Evolutionary conservation across 2,797 vertebrate genomes (phyloP).

Genomic region (Rhabdomys pumilio): DNA sequence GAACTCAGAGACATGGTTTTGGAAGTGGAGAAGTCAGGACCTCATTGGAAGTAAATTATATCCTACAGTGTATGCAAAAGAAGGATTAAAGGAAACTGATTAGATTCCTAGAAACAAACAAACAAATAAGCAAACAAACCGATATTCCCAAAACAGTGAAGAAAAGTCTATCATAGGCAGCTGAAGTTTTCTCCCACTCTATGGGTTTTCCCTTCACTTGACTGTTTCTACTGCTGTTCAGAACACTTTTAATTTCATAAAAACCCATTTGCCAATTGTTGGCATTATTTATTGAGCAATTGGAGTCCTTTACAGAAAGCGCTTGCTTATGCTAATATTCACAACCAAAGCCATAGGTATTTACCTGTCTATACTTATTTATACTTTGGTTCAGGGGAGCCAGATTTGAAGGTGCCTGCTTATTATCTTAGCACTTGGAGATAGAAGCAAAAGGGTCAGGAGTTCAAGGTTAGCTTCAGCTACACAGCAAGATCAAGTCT

Average conservation of each 20-base stretch:
- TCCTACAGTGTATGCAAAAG: not conserved
- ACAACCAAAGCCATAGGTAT: not conserved
- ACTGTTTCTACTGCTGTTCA: not conserved
- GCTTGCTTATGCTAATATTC: too few relatives aligned
- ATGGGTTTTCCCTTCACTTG: not conserved
- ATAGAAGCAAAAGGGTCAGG: not conserved
- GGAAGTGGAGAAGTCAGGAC: not conserved
- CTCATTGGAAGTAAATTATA: conserved; percentile 24
- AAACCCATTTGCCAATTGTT: not conserved
- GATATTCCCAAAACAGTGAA: not conserved
- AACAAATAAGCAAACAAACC: not conserved
- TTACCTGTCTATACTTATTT: not conserved
- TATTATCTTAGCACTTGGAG: not conserved
- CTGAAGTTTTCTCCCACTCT: not conserved
- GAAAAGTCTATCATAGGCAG: not conserved
- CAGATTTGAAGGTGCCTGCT: not conserved
- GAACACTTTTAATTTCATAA: not conserved
- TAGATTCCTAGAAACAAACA: conserved; percentile 8
- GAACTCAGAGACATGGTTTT: not conserved
- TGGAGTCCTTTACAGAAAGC: not conserved
- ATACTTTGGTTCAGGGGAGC: not conserved
- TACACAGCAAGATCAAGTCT: not conserved
- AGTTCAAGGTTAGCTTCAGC: not conserved
- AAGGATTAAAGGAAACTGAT: not conserved
- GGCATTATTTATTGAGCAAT: not conserved